These are phyloP conservation scores for Sarcophaga subvicina DNA, from an alignment of 2,888 invertebrate species.

Conservation along the genomic window DNA sequence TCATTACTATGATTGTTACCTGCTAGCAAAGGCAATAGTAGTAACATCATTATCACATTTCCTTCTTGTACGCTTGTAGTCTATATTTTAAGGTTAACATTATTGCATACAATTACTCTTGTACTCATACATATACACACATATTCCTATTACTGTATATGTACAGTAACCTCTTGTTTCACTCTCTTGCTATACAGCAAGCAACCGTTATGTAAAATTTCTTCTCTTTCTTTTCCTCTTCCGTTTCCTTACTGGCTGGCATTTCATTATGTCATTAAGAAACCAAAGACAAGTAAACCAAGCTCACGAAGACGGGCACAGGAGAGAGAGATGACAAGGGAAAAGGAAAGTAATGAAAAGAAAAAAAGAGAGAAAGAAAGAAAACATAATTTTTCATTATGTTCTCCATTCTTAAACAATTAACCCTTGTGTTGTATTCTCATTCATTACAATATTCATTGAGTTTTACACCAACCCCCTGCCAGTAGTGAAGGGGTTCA, in stretches of 20 bases:
- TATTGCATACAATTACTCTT: too few relatives aligned
- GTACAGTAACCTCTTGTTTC: neutral
- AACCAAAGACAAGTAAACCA: neutral
- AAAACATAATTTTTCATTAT: slow-evolving; percentile 43
- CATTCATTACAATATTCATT: neutral
- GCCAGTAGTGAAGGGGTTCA: neutral
- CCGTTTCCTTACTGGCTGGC: neutral
- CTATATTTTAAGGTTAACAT: too few relatives aligned
- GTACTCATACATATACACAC: too few relatives aligned
- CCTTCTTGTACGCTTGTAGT: neutral
- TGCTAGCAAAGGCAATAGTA: too few relatives aligned
- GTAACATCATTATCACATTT: neutral
- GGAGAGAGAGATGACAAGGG: neutral
- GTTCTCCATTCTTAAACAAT: slow-evolving; percentile 37
- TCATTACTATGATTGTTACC: too few relatives aligned
- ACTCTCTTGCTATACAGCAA: neutral
- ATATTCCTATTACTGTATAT: too few relatives aligned
- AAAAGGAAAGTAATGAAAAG: neutral
- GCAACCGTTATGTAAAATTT: neutral
- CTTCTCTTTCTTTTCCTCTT: neutral
- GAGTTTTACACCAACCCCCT: slow-evolving; percentile 5
- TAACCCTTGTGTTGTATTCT: slow-evolving; percentile 22
- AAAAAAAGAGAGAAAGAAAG: neutral
- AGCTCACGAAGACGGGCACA: neutral
- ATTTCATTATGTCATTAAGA: neutral